A percentile compares a stretch with the other conserved stretches of the same genome.
Conservation (phyloP, 1,140 invertebrate species). For the Aphelinus certus region DNA sequence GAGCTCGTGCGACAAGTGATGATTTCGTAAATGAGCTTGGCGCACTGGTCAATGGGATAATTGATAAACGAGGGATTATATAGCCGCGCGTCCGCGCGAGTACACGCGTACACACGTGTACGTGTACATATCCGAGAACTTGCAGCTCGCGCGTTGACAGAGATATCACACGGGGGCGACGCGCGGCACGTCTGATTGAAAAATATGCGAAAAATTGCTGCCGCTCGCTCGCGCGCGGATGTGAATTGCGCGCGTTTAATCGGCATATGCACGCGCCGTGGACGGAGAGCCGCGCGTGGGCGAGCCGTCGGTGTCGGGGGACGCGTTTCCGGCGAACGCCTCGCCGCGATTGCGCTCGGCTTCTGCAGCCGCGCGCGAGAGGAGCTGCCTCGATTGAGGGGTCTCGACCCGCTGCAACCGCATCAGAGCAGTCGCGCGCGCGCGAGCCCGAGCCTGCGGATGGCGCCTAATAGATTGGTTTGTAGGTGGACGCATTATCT, state of each 20-base stretch:
- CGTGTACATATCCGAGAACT: no score
- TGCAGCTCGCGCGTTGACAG: neutral
- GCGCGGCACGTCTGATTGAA: conserved; percentile 30
- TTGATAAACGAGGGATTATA: conserved; percentile 38
- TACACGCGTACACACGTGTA: neutral
- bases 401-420: conserved; percentile 43
- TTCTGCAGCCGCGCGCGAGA: conserved; percentile 33
- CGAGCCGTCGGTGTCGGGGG: no score
- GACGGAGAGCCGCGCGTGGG: conserved; percentile 47
- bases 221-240: conserved; percentile 19
- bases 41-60: conserved; percentile 38
- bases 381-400: conserved; percentile 41
- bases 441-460: conserved; percentile 44
- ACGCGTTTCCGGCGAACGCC: conserved; percentile 57
- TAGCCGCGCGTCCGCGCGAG: no score
- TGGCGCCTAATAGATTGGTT: conserved; percentile 67
- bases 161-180: no score
- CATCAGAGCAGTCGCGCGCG: conserved; percentile 62
- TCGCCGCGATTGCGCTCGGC: conserved; percentile 23
- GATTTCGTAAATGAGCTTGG: conserved; percentile 39
- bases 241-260: conserved; percentile 3
- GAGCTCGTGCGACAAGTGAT: conserved; percentile 18
- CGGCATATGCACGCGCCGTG: conserved; percentile 41
- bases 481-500: conserved; percentile 66
- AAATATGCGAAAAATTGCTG: conserved; percentile 42